These are phyloP conservation scores for Drosophila formosana DNA, from an alignment of 2,888 invertebrate species.

Conservation along the genomic window DNA sequence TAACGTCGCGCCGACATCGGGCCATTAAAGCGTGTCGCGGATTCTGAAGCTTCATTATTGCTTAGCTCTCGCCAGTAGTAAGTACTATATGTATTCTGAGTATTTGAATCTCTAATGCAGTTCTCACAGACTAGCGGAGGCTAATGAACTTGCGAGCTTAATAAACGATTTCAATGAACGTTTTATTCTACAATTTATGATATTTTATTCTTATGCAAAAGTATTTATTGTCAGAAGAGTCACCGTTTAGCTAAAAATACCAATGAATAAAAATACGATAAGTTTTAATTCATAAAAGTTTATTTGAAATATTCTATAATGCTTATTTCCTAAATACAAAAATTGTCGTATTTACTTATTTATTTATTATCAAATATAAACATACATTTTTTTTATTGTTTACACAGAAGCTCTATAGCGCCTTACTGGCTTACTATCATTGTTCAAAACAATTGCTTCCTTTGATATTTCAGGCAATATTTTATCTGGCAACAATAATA, in stretches of 20 bases:
- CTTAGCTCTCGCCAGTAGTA: background rate
- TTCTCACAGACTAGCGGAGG: constrained; percentile 13
- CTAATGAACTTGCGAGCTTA: constrained; percentile 25
- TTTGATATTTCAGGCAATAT: constrained; percentile 88
- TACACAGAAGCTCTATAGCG: constrained; percentile 27
- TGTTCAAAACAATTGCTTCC: constrained; percentile 85
- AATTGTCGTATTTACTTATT: too few species aligned
- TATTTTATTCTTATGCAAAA: constrained; percentile 2
- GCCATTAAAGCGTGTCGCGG: constrained; percentile 7
- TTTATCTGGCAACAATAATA: constrained; percentile 87
- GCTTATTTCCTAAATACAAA: too few species aligned
- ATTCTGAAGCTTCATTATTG: constrained; percentile 21
- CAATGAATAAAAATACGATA: background rate
- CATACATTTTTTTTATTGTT: background rate
- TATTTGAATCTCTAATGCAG: constrained; percentile 12
- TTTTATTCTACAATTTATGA: constrained; percentile 25
- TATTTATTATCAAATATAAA: too few species aligned
- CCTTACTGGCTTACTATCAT: constrained; percentile 5
- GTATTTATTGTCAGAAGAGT: background rate
- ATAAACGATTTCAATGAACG: constrained; percentile 23
- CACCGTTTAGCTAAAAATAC: background rate
- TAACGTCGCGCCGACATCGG: constrained; percentile 3
- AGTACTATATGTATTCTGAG: background rate
- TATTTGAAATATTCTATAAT: too few species aligned
- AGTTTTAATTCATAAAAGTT: background rate